Evolutionary conservation across 2,113 vertebrate genomes (phyloP).

Genomic region (Psilopsiagon aurifrons): DNA sequence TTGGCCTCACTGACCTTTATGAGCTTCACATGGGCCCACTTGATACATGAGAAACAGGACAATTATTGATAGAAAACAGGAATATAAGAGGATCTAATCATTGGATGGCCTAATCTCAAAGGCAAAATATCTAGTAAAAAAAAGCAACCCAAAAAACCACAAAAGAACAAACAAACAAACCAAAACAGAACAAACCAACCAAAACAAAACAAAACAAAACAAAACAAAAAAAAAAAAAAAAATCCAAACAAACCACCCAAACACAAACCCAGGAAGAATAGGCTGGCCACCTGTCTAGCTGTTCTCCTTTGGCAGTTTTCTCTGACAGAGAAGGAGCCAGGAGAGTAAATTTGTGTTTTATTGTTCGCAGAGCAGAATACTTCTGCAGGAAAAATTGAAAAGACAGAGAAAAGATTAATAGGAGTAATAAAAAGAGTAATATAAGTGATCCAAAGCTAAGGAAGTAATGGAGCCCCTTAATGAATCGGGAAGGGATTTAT

Average conservation of each 20-base stretch:
- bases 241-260: neutral
- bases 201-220: neutral
- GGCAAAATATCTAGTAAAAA: neutral
- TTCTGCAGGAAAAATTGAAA: neutral
- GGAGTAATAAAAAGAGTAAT: neutral
- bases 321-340: neutral
- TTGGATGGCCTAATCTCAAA: neutral
- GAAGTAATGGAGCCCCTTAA: neutral
- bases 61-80: neutral
- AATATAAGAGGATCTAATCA: neutral
- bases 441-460: neutral
- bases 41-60: neutral
- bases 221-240: neutral
- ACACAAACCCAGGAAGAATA: neutral
- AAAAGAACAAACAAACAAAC: neutral
- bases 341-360: neutral
- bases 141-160: accelerated
- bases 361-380: neutral
- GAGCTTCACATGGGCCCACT: neutral
- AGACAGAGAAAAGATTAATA: neutral
- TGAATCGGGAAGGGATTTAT: neutral
- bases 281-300: neutral
- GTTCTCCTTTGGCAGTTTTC: neutral
- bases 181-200: neutral
- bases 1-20: neutral